Base-by-base conservation (phyloP, 2,797 vertebrate genomes). In the Cheirogaleus major region DNA sequence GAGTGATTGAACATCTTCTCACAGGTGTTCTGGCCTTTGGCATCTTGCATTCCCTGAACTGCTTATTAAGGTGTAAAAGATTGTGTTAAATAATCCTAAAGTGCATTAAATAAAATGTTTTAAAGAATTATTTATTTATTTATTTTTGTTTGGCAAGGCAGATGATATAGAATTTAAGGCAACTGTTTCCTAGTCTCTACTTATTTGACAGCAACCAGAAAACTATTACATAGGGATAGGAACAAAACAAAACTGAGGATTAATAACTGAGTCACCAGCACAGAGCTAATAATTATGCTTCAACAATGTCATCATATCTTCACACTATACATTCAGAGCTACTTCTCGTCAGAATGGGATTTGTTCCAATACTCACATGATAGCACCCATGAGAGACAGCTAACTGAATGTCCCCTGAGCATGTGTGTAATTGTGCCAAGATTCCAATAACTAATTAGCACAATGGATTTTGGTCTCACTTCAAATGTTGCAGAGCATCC, bases 401-500 rank as follows among this genome's bases (percentile, higher is more conserved):
- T 96, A 89, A 87, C 80, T 65, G 25, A 70, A 27, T 70, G 70
- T 96, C 96, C 90, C 95, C 76, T 35, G 91, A 96, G 92, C 91
- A 89, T 81, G 84, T 90, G 80, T 95, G 80, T 92, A 94, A 97
- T 97, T 97, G 96, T 92, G 89, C 92, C 92, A 93, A 96, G 92
- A 95, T 96, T 86, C 84, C 73, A 93, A 35, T 75, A 91, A 92
- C 50, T 89, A 94, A 95, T 93, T 84, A 97, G 75, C 45, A 92
- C 86, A 82, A 63, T 88, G 55, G 88, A 90, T 96, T 93, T 79
- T 67, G 91, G 75, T 94, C 85, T 94, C 80, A 43, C 32, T 69
- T 95, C 80, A 73, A 88, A 48, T 32, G n/a, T 59, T 69, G 23
- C 82, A 95, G 25, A 69, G 22, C 55, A 90, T 70, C 78, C 45